Evolutionary conservation across 92 coral and sea anemone species (phyloP), one percentile per base, ranked within the genome.

Genomic region (Umimayanthus chanpuru): DNA sequence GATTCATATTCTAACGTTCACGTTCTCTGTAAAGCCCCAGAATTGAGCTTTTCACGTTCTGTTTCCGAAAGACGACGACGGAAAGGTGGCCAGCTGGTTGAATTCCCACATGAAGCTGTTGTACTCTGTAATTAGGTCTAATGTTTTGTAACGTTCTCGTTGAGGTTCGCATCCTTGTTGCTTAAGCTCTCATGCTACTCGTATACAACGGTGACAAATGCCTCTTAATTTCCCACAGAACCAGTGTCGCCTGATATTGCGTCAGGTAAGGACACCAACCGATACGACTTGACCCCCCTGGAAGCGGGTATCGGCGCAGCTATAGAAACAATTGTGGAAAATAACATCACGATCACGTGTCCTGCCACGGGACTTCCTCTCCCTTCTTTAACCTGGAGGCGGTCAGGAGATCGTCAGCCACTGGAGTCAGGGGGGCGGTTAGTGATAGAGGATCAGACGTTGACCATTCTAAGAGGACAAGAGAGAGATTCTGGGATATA

Each of bases 381-480:
- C 9, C 87, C 87, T 36, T 68, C 44, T 70, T 28, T 83, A 6
- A 70, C 87, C n/a, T 83, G 87, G 87, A 47, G 61, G 12, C 64
- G 61, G 55, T 44, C 29, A 14, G 64, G 64, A 36, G 38, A 36
- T 18, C 9, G 6, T 12, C 21, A 25, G 40, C 87, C 87, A 39
- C 53, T 83, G 67, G 55, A 28, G 5, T 44, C 87, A 68, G 87
- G 87, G 6, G 78, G 77, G 30, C 79, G 78, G 6, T 40, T 23
- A 15, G 4, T 68, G 78, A 29, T 83, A n/a, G 44, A 70, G 25
- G 87, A 38, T 4, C 77, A 83, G 9, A 83, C 65, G 0, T 28
- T 83, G 64, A 83, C 77, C 23, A 83, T 83, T 44, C 23, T 83
- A 18, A 83, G 29, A 70, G 87, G 67, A 39, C 87, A 83, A n/a